These are phyloP conservation scores for Dasysyrphus albostriatus DNA, from an alignment of 2,888 invertebrate genomes.

Conservation along the genomic window DNA sequence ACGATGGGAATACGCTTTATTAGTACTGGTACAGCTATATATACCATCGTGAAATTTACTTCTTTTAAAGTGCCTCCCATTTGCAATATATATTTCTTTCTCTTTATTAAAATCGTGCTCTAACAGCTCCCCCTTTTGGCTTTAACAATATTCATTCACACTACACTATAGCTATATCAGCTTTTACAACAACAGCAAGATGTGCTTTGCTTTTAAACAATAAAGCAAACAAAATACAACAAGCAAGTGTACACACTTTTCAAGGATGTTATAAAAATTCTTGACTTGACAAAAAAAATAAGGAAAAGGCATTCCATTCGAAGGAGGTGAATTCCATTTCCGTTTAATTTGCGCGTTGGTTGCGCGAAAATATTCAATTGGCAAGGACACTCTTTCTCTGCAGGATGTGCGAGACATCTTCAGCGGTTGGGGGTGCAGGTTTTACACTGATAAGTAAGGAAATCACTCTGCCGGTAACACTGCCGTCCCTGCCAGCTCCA, in stretches of 20 bases:
- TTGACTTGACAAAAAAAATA: conserved; percentile 31
- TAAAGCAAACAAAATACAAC: conserved; percentile 35
- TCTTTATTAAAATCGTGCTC: conserved; percentile 74
- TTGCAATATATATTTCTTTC: conserved; percentile 64
- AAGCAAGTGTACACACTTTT: conserved; percentile 21
- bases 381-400: conserved; percentile 36
- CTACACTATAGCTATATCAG: not conserved
- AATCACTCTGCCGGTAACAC: conserved; percentile 50
- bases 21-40: conserved; percentile 30
- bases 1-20: conserved; percentile 58
- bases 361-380: conserved; percentile 64
- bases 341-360: conserved; percentile 68
- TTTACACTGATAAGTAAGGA: conserved; percentile 64
- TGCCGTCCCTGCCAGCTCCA: not conserved
- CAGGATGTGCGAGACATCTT: conserved; percentile 13
- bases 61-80: conserved; percentile 62
- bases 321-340: conserved; percentile 71
- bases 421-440: conserved; percentile 13
- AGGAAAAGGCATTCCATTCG: conserved; percentile 58
- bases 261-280: conserved; percentile 66
- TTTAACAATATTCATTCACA: conserved; percentile 31
- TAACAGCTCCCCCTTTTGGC: conserved; percentile 44
- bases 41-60: conserved; percentile 52
- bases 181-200: conserved; percentile 12
- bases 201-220: conserved; percentile 41